phyloP scores from a whole-genome alignment of 2,113 vertebrate species.

The Dunckerocampus dactyliophorus region DNA sequence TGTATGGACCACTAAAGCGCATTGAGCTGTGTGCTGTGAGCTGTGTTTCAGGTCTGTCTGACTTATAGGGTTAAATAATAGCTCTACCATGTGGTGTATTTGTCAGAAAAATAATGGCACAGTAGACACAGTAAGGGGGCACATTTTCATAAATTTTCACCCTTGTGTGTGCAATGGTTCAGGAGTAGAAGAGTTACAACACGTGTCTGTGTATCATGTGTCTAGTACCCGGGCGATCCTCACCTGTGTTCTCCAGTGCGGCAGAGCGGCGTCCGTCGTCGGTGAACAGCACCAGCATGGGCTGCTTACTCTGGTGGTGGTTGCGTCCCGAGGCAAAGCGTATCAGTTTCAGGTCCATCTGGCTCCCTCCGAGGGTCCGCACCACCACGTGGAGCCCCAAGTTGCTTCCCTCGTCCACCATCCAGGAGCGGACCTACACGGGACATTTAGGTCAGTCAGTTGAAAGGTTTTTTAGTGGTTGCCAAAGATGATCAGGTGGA shows the following conservation, averaged over 20 bases:
- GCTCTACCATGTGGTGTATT: not conserved
- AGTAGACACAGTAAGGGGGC: too few relatives aligned
- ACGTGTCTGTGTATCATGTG: too few relatives aligned
- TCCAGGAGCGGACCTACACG: conserved; percentile 80
- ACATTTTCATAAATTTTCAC: too few relatives aligned
- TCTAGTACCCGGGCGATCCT: conserved; percentile 8
- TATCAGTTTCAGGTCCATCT: conserved; percentile 60
- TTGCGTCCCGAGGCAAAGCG: conserved; percentile 76
- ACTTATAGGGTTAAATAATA: not conserved
- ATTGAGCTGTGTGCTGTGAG: too few relatives aligned
- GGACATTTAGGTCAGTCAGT: not conserved
- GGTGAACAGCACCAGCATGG: conserved; percentile 88
- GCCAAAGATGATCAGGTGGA: not conserved
- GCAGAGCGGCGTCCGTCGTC: conserved; percentile 78
- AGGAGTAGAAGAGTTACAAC: too few relatives aligned
- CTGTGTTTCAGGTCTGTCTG: not conserved
- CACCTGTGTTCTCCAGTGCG: conserved; percentile 63
- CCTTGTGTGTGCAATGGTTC: too few relatives aligned
- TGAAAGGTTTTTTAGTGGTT: not conserved
- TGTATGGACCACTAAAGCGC: too few relatives aligned
- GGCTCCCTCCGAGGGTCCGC: conserved; percentile 51
- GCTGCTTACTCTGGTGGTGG: conserved; percentile 86
- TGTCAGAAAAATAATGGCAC: not conserved
- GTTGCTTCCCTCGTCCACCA: conserved; percentile 75
- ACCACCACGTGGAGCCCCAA: conserved; percentile 79